Evolutionary conservation across 2,797 vertebrate genomes (phyloP).

Genomic region (Eleutherodactylus coqui): DNA sequence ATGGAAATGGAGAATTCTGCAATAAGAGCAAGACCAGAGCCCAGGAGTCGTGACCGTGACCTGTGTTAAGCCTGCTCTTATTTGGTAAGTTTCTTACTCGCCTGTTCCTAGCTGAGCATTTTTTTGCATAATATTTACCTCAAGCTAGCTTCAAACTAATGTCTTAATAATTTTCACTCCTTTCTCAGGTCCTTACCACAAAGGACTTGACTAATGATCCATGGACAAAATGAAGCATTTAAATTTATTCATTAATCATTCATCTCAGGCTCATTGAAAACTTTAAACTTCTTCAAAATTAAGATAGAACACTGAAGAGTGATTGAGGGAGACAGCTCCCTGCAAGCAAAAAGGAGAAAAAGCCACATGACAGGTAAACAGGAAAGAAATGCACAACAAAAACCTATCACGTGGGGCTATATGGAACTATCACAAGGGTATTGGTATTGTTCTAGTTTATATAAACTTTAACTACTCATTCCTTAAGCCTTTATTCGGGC

Average conservation of each 20-base stretch:
- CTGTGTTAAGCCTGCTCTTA: slow-evolving; percentile 58
- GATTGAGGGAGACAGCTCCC: slow-evolving; percentile 98
- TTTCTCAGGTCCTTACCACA: slow-evolving; percentile 99
- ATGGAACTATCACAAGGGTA: slow-evolving; percentile 78
- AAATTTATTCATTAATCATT: slow-evolving; percentile 99
- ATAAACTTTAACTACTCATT: slow-evolving; percentile 85
- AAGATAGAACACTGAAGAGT: slow-evolving; percentile 99
- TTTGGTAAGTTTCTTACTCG: slow-evolving; percentile 79
- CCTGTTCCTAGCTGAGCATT: slow-evolving; percentile 78
- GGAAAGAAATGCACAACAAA: slow-evolving; percentile 77
- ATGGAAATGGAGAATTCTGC: background rate
- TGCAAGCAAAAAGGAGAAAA: slow-evolving; percentile 68
- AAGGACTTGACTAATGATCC: slow-evolving; percentile 99
- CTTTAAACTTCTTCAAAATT: slow-evolving; percentile 99
- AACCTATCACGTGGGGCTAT: slow-evolving; percentile 73
- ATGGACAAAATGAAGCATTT: slow-evolving; percentile 99
- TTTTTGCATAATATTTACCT: slow-evolving; percentile 98
- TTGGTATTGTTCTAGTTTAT: slow-evolving; percentile 88
- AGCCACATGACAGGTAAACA: slow-evolving; percentile 75
- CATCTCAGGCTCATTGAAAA: slow-evolving; percentile 99
- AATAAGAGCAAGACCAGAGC: background rate
- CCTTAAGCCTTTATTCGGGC: slow-evolving; percentile 90
- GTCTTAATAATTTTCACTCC: slow-evolving; percentile 99
- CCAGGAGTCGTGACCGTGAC: background rate
- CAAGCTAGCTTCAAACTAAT: slow-evolving; percentile 99